These are phyloP conservation scores for Hesperophylax magnus DNA, from an alignment of 1,140 invertebrate genomes.

Conservation along the genomic window DNA sequence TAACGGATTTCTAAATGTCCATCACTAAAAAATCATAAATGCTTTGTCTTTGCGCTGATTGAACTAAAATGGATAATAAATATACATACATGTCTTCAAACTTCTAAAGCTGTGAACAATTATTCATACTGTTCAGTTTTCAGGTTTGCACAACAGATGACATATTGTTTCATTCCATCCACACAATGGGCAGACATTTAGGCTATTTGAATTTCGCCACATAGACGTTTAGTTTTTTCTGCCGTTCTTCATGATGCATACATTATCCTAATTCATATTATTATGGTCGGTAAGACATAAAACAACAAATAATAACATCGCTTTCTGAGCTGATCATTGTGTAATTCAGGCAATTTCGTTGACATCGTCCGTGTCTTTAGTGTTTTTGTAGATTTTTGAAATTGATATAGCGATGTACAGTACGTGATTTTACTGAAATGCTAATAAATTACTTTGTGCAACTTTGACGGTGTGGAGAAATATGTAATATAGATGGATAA, in stretches of 20 bases:
- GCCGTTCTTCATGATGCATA: background rate
- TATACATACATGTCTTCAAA: too few relatives aligned
- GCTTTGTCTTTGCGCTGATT: too few relatives aligned
- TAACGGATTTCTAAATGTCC: too few relatives aligned
- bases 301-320: conserved; percentile 8
- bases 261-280: background rate
- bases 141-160: background rate
- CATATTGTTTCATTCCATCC: background rate
- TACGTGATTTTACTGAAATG: too few relatives aligned
- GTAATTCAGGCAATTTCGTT: background rate
- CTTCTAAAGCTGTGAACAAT: too few relatives aligned
- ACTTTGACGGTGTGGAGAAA: too few relatives aligned
- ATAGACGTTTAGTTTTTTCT: background rate
- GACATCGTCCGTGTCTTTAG: background rate
- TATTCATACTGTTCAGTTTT: background rate
- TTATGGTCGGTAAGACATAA: background rate
- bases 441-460: too few relatives aligned
- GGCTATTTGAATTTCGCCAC: conserved; percentile 13
- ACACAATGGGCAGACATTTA: conserved; percentile 13
- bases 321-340: background rate
- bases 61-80: too few relatives aligned
- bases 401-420: background rate
- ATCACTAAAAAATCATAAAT: too few relatives aligned
- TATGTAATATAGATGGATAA: too few relatives aligned
- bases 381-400: background rate